Conservation (phyloP, 2,113 vertebrate species). For the Nesogale talazaci region DNA sequence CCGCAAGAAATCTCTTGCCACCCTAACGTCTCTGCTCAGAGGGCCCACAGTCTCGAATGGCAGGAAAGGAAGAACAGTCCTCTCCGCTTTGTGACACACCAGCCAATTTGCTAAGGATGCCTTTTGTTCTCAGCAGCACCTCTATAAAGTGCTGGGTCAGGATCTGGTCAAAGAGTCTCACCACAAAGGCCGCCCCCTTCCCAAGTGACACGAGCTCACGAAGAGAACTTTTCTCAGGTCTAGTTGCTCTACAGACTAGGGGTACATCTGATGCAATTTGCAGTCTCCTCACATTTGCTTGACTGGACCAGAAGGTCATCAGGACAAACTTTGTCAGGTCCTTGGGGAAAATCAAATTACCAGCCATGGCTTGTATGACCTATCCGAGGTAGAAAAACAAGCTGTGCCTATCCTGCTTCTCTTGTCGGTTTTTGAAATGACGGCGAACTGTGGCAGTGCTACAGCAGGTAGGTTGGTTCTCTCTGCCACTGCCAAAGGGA, state of each 20-base stretch:
- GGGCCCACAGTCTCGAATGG: not conserved
- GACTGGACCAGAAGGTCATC: not conserved
- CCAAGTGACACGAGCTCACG: not conserved
- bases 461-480: not conserved
- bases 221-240: slow-evolving; percentile 43
- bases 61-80: not conserved
- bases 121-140: slow-evolving; percentile 19
- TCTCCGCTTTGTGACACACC: not conserved
- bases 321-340: slow-evolving; percentile 15
- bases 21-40: not conserved
- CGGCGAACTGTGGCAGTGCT: not conserved
- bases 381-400: slow-evolving; percentile 44
- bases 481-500: not conserved
- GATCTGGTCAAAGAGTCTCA: slow-evolving; percentile 13
- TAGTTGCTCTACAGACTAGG: slow-evolving; percentile 23
- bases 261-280: not conserved
- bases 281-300: slow-evolving; percentile 21
- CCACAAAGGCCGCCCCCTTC: slow-evolving; percentile 6
- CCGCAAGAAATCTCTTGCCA: slow-evolving; percentile 17
- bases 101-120: not conserved
- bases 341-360: slow-evolving; percentile 53
- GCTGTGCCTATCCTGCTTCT: not conserved
- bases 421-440: slow-evolving; percentile 51
- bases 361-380: slow-evolving; percentile 3
- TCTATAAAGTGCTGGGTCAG: slow-evolving; percentile 43